Base-by-base conservation (phyloP, 2,113 vertebrate genomes). In the Abramis brama region DNA sequence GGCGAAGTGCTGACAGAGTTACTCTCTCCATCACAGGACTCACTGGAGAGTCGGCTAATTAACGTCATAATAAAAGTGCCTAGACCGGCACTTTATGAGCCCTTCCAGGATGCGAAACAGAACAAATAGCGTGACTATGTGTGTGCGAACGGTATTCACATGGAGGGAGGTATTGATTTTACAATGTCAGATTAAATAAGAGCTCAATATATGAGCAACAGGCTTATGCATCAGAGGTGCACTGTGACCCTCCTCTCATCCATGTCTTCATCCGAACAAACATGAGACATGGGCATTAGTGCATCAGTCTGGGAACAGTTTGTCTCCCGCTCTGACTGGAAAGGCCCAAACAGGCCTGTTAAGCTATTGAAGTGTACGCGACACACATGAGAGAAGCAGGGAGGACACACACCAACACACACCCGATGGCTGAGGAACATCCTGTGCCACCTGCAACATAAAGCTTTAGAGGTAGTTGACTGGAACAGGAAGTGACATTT, bases 1-100 rank as follows among this genome's bases (percentile, higher is more conserved):
- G 13, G 39, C 39, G n/a, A 81, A 82, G 64, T 82, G 80, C 80
- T 82, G 80, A 82, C 80, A 0, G 25, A 70, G 80, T 45, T 27
- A 59, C 77, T 76, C 70, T 30, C 19, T 64, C 9, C 68, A 62
- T 84, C 57, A 75, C 27, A 47, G 59, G 68, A 36, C 84, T 52
- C 60, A 75, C 68, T 27, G 59, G 78, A 80, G 70, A 55, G 36
- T 87, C 45, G 62, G 64, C 39, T 85, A 82, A 85, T 87, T 87
- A 85, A 27, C 9, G 30, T 43, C 43, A 55, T 85, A 87, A 21
- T 62, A 76, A 80, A 87, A 84, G 17, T 84, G 77, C 77, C 84
- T 85, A 80, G 43, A 47, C 19, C 13, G 15, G 79, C 79, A 70
- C 64, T 82, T 82, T 70, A 70, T 33, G 82, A 50, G 77, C 62